Conservation (phyloP, 1,140 invertebrate genomes). For the Stenopsyche tienmushanensis region DNA sequence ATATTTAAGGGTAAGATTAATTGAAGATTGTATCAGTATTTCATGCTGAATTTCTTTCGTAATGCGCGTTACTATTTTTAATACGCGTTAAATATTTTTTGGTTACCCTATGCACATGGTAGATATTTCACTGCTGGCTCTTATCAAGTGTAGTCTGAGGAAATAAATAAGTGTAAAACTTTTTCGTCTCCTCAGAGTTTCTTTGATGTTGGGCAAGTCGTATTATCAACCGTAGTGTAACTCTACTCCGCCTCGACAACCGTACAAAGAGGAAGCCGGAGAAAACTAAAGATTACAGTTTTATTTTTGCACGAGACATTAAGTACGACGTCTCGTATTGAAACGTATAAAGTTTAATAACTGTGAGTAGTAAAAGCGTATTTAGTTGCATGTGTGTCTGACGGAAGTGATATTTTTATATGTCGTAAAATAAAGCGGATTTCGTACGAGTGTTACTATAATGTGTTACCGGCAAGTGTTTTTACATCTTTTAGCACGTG, state of each 20-base stretch:
- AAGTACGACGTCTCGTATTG: not conserved
- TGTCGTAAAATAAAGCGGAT: no score
- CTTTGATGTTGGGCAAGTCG: not conserved
- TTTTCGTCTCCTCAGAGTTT: conserved; percentile 12
- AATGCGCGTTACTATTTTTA: no score
- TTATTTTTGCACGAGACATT: not conserved
- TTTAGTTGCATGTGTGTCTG: not conserved
- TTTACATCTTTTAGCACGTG: no score
- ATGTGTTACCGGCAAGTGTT: no score
- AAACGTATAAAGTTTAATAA: not conserved
- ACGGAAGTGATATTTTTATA: no score
- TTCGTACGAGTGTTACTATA: no score
- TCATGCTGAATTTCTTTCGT: no score
- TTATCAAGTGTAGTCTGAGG: conserved; percentile 15
- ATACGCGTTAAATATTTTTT: no score
- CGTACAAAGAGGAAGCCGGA: not conserved
- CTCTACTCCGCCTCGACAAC: no score
- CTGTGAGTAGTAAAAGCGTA: not conserved
- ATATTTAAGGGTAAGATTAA: no score
- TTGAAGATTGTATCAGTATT: no score
- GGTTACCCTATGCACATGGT: no score
- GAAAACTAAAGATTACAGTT: not conserved
- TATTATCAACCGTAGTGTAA: not conserved
- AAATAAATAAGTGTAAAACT: conserved; percentile 26
- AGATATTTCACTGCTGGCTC: not conserved